Percentiles rank a stretch among this genome's conserved stretches.
Evolutionary conservation across 2,888 invertebrate genomes (phyloP).

Genomic region (Himalopsyche kuldschensis): DNA sequence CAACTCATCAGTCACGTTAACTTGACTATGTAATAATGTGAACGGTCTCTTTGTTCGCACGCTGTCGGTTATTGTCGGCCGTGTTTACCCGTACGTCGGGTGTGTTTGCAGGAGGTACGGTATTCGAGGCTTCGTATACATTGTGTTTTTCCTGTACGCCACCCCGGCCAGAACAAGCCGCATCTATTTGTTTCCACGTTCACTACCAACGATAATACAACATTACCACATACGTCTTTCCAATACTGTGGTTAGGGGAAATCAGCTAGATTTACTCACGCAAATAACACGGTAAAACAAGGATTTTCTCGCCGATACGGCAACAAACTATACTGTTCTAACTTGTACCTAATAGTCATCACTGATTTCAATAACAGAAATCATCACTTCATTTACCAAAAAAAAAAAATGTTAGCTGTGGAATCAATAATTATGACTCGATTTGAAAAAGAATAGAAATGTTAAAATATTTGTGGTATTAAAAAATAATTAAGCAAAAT

Average conservation of each 20-base stretch:
- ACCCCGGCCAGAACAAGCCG: not conserved
- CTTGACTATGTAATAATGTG: not conserved
- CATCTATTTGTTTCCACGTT: not conserved
- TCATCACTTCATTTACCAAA: no score
- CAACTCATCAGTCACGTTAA: not conserved
- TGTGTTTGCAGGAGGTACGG: not conserved
- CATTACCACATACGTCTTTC: not conserved
- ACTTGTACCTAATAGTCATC: no score
- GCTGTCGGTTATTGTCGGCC: conserved; percentile 15
- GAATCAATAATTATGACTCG: no score
- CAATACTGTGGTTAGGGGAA: conserved; percentile 6
- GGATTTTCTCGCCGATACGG: not conserved
- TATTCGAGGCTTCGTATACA: not conserved
- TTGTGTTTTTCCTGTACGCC: conserved; percentile 13
- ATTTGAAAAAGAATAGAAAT: no score
- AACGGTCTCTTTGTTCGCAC: not conserved
- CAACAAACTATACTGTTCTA: no score
- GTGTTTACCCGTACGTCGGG: not conserved
- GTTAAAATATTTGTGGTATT: no score
- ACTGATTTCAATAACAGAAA: no score
- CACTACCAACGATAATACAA: conserved; percentile 1
- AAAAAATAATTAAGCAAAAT: no score
- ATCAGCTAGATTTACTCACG: conserved; percentile 4
- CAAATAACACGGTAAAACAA: conserved; percentile 9
- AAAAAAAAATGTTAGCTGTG: no score